A percentile compares a stretch with the other conserved stretches of the same genome.
Conservation (phyloP, 2,888 invertebrate genomes). For the Himalopsyche anomala region DNA sequence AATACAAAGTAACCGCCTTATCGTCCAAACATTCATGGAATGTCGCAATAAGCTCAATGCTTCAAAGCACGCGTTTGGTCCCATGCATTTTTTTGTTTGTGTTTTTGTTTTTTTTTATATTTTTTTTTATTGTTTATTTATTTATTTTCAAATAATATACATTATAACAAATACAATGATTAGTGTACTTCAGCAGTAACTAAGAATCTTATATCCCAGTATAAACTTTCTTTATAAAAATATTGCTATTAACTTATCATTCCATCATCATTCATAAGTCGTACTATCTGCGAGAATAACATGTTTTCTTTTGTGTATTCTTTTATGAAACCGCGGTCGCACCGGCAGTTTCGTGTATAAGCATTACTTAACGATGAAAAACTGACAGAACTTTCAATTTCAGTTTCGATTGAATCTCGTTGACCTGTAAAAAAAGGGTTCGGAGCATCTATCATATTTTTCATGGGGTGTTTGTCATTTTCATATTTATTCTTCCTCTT, state of each 20-base stretch:
- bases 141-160: constrained; percentile 75
- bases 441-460: constrained; percentile 68
- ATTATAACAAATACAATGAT: constrained; percentile 61
- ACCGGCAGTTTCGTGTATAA: not conserved
- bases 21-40: constrained; percentile 25
- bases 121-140: constrained; percentile 72
- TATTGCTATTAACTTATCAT: constrained; percentile 61
- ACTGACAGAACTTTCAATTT: constrained; percentile 10
- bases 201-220: constrained; percentile 59
- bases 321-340: constrained; percentile 8
- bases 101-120: constrained; percentile 71
- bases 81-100: constrained; percentile 68
- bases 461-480: constrained; percentile 68
- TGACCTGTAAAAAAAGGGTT: constrained; percentile 47
- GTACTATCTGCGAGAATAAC: constrained; percentile 55
- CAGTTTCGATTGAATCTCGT: constrained; percentile 20
- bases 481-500: constrained; percentile 80
- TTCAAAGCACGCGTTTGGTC: constrained; percentile 53
- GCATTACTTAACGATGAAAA: constrained; percentile 3
- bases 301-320: constrained; percentile 31
- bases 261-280: constrained; percentile 60
- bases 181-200: constrained; percentile 62
- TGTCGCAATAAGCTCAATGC: constrained; percentile 23
- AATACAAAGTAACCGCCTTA: not conserved
- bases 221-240: constrained; percentile 62